phyloP scores from a whole-genome alignment of 2,113 vertebrate species.

The Hypomesus transpacificus region DNA sequence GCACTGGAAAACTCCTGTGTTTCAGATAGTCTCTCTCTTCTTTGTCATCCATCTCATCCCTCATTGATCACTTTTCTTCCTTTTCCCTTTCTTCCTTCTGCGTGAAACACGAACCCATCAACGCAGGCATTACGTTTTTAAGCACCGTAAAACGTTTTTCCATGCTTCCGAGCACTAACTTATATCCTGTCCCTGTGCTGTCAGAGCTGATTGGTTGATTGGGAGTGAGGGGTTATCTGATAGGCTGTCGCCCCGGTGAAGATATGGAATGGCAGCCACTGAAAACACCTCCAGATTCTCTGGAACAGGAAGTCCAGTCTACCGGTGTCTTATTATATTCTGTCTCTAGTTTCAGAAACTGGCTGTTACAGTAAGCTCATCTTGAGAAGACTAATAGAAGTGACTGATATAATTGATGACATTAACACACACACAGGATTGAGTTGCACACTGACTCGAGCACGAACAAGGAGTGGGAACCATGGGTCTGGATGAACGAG shows the following conservation, averaged over 20 bases:
- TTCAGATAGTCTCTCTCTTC: constrained; percentile 1
- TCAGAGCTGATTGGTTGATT: constrained; percentile 31
- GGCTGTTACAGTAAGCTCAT: background rate
- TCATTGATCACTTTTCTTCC: constrained; percentile 14
- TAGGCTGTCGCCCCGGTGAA: constrained; percentile 8
- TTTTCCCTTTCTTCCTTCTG: constrained; percentile 15
- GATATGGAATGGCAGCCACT: background rate
- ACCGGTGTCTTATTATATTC: background rate
- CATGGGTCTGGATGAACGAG: background rate
- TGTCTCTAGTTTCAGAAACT: background rate
- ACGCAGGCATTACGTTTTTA: constrained; percentile 5
- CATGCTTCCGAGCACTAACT: constrained; percentile 20
- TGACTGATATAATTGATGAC: no score
- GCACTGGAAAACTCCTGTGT: no score
- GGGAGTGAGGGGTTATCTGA: constrained; percentile 18
- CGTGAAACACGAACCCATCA: background rate
- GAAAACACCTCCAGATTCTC: background rate
- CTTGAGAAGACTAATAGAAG: background rate
- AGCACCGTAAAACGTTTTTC: constrained; percentile 46
- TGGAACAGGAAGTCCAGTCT: constrained; percentile 1
- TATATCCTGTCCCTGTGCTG: constrained; percentile 30
- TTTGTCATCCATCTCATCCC: background rate
- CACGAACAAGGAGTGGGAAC: background rate
- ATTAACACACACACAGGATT: no score
- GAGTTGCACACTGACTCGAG: background rate